These are phyloP conservation scores for Cerceris ruficornis DNA, from an alignment of 2,888 invertebrate species.

Conservation along the genomic window DNA sequence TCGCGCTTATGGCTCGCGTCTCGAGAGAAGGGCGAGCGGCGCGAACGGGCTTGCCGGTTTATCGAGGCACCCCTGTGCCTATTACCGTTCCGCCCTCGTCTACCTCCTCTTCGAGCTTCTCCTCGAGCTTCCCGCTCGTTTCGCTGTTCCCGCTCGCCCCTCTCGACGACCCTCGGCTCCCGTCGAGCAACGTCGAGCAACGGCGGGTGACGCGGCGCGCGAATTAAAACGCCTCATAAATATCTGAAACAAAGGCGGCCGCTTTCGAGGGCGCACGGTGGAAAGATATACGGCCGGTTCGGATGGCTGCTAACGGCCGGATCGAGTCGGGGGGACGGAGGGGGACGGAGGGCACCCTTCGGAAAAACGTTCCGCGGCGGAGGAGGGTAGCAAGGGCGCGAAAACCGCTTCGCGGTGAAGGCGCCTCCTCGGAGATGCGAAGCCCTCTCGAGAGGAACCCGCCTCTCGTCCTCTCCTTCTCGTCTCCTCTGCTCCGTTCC, in stretches of 20 bases:
- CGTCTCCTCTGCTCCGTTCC: not conserved
- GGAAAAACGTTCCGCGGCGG: slow-evolving; percentile 48
- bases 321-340: slow-evolving; percentile 28
- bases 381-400: not conserved
- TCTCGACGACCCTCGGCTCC: slow-evolving; percentile 31
- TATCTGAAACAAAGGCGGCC: slow-evolving; percentile 82
- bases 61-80: slow-evolving; percentile 79
- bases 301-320: slow-evolving; percentile 69
- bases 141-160: slow-evolving; percentile 35
- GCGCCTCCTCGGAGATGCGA: no score
- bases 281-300: slow-evolving; percentile 80
- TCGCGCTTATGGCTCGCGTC: slow-evolving; percentile 75
- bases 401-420: not conserved
- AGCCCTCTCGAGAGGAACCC: not conserved
- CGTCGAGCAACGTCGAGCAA: slow-evolving; percentile 45
- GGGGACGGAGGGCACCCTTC: slow-evolving; percentile 44
- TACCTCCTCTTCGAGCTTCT: slow-evolving; percentile 49
- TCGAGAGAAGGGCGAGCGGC: slow-evolving; percentile 60
- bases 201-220: slow-evolving; percentile 78
- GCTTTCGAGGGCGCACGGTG: slow-evolving; percentile 80
- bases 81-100: slow-evolving; percentile 71
- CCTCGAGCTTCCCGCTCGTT: slow-evolving; percentile 43
- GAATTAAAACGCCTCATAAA: slow-evolving; percentile 82
- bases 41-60: slow-evolving; percentile 68
- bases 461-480: not conserved